Base-by-base conservation (phyloP, 2,888 invertebrate species). In the Aethes cnicana region DNA sequence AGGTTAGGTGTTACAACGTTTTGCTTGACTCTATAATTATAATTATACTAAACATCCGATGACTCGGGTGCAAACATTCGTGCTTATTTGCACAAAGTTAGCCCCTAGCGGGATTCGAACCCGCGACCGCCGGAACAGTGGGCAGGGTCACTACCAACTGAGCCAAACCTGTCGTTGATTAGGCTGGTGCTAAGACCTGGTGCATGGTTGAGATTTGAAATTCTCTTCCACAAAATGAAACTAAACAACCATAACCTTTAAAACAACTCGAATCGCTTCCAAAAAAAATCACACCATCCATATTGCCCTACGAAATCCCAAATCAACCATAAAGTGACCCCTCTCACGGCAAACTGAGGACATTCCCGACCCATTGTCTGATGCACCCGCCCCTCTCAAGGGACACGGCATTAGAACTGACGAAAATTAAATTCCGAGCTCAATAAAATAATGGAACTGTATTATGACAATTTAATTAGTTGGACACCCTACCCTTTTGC, bases 361-460 rank as follows among this genome's bases (percentile, higher is more conserved):
- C 57, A 57, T 55, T 48, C 52, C 23, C 30, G 11, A 43, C 46
- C 43, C 48, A 30, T 39, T 37, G 35, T 46, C 56, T 54, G 55
- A 53, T 56, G 53, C 54, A 50, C 59, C 58, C 67, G 66, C 72
- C 71, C 55, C 49, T 42, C 72, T 66, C 72, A 0, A 2, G 75
- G 67, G 79, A 72, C 67, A 8, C 67, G 72, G 68, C 77, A 81
- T 80, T 77, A 77, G 71, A 62, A 56, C 54, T 62, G 62, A 59
- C 61, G 61, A 71, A 74, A 83, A 82, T 84, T 81, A 80, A 84
- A 82, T 84, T 82, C 67, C 20, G 52, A 58, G 64, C 73, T 74
- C 81, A 80, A 80, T 82, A 82, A 81, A 81, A 83, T 82, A 82
- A 82, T 78, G 74, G 75, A 57, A 67, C 62, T 64, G 70, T 67